Evolutionary conservation across 2,113 vertebrate genomes (phyloP).

Genomic region (Lepidothrix coronata): DNA sequence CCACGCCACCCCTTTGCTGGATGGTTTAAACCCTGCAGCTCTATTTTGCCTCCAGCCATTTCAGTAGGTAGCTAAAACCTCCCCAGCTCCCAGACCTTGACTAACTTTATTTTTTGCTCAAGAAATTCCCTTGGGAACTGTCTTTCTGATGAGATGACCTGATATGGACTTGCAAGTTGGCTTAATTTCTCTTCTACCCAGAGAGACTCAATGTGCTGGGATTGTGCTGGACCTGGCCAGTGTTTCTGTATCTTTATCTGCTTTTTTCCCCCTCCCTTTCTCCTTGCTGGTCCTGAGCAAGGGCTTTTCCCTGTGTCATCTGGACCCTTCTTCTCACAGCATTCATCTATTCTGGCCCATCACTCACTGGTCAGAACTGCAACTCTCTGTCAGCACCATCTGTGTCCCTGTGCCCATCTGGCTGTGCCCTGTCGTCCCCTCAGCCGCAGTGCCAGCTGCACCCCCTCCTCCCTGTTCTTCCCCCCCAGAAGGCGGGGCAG

Average conservation of each 20-base stretch:
- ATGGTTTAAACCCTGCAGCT: background rate
- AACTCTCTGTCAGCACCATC: background rate
- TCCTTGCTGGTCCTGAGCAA: background rate
- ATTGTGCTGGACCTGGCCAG: background rate
- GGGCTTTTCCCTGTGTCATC: background rate
- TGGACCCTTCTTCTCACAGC: background rate
- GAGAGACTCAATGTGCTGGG: background rate
- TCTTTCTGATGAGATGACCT: background rate
- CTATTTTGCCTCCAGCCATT: background rate
- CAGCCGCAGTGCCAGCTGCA: accelerated
- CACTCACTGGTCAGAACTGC: accelerated
- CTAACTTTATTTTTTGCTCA: background rate
- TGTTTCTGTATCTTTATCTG: background rate
- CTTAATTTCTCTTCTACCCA: background rate
- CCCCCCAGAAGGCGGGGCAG: accelerated
- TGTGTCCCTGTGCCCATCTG: background rate
- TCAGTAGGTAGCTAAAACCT: background rate
- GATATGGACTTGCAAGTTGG: background rate
- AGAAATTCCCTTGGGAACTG: accelerated
- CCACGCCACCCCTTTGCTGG: background rate
- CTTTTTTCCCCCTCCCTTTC: accelerated
- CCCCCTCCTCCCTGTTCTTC: background rate
- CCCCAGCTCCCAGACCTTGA: background rate
- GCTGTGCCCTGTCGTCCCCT: background rate
- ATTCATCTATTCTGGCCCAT: background rate